Evolutionary conservation across 2,888 invertebrate species (phyloP).

Genomic region (Graphium colonna): DNA sequence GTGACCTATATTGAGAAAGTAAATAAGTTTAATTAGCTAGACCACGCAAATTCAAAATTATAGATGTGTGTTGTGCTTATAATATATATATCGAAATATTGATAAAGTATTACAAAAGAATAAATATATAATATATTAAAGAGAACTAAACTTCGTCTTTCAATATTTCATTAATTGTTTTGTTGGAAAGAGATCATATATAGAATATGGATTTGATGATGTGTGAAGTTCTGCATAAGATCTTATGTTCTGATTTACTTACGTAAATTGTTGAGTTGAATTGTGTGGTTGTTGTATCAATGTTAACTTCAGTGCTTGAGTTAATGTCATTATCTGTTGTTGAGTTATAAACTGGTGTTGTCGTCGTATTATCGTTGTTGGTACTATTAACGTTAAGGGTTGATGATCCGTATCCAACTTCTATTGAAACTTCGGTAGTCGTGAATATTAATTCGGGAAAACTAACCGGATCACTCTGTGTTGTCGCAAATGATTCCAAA

Average conservation of each 20-base stretch:
- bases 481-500: not conserved
- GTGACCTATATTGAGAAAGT: too few species aligned
- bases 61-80: too few species aligned
- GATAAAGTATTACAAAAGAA: not conserved
- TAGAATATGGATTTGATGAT: too few species aligned
- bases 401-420: not conserved
- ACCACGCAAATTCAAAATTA: too few species aligned
- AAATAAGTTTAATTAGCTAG: too few species aligned
- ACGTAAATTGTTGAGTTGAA: not conserved
- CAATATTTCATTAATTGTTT: too few species aligned
- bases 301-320: not conserved
- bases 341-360: slow-evolving; percentile 3
- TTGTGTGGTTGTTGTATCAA: not conserved
- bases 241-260: not conserved
- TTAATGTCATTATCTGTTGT: slow-evolving; percentile 3
- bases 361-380: not conserved
- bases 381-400: not conserved
- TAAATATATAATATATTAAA: too few species aligned
- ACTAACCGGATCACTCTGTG: not conserved
- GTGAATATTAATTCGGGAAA: not conserved
- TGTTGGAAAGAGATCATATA: too few species aligned
- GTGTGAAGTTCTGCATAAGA: too few species aligned
- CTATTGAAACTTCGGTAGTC: slow-evolving; percentile 1
- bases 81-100: slow-evolving; percentile 1
- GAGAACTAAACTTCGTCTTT: too few species aligned